Conservation (phyloP, 2,113 vertebrate genomes). For the Cryptotis parvus region DNA sequence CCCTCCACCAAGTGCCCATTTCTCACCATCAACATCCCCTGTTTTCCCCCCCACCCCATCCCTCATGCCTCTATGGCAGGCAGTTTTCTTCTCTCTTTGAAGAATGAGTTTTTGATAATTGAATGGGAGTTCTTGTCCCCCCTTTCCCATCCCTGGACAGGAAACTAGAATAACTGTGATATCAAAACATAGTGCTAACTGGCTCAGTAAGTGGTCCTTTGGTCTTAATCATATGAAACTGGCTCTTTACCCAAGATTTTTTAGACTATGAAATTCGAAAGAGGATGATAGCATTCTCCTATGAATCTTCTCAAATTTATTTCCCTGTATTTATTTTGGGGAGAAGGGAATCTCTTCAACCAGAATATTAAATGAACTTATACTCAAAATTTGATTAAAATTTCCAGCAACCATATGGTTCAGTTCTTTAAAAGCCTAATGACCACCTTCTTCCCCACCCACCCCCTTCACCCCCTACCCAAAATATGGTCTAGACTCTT, state of each 20-base stretch:
- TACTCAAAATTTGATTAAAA: conserved; percentile 23
- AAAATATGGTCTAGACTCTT: not conserved
- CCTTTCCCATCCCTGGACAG: not conserved
- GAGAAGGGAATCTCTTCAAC: not conserved
- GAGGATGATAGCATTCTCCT: not conserved
- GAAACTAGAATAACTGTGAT: not conserved
- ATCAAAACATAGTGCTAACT: not conserved
- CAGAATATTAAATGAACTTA: not conserved
- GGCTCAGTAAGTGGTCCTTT: not conserved
- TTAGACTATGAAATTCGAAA: not conserved
- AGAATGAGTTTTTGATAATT: conserved; percentile 10
- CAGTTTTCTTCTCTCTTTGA: too few species aligned
- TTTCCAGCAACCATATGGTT: not conserved
- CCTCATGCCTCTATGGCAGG: too few species aligned
- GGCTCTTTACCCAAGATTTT: not conserved
- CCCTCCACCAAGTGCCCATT: too few species aligned
- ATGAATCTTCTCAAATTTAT: not conserved
- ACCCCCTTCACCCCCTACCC: too few species aligned
- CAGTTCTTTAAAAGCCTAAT: not conserved
- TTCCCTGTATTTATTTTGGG: not conserved
- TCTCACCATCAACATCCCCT: too few species aligned
- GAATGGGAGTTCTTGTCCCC: not conserved
- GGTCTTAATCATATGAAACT: not conserved
- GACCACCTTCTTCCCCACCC: too few species aligned
- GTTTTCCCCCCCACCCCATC: too few species aligned